A percentile compares a stretch with the other conserved stretches of the same genome.
These are phyloP conservation scores for Ursus arctos DNA, from an alignment of 2,113 vertebrate genomes.

Conservation along the genomic window DNA sequence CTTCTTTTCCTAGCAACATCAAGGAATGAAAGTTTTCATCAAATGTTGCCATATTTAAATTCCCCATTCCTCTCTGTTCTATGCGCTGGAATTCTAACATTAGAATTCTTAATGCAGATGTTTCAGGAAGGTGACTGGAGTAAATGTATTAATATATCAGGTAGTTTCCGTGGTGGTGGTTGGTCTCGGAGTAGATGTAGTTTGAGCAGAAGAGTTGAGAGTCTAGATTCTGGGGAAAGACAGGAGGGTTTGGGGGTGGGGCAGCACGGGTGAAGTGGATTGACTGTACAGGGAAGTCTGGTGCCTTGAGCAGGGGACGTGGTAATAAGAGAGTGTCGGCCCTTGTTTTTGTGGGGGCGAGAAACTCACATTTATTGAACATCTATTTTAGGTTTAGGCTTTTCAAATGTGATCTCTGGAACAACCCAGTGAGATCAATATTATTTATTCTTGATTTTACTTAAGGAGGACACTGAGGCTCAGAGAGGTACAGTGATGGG, in stretches of 20 bases:
- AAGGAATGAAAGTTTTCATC: not conserved
- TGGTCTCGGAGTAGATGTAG: not conserved
- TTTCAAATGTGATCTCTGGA: not conserved
- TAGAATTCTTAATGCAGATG: not conserved
- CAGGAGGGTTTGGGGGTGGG: not conserved
- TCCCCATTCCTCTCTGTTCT: not conserved
- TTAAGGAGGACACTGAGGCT: not conserved
- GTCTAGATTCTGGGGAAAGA: not conserved
- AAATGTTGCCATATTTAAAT: not conserved
- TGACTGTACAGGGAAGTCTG: too few relatives aligned
- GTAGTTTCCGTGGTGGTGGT: not conserved
- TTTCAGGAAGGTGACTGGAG: not conserved
- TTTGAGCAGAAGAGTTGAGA: not conserved
- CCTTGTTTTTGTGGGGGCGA: not conserved
- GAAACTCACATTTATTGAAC: not conserved
- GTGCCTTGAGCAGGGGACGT: rapidly evolving
- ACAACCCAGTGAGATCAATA: not conserved
- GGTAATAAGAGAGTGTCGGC: not conserved
- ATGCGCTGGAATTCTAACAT: not conserved
- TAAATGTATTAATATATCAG: not conserved
- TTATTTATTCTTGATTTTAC: not conserved
- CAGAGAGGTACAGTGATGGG: not conserved
- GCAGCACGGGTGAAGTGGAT: rapidly evolving
- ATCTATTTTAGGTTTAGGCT: not conserved
- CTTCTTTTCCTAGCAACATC: not conserved